Evolutionary conservation across 2,797 vertebrate species (phyloP), one percentile per base, ranked within the genome.

Genomic region (Helostoma temminkii): DNA sequence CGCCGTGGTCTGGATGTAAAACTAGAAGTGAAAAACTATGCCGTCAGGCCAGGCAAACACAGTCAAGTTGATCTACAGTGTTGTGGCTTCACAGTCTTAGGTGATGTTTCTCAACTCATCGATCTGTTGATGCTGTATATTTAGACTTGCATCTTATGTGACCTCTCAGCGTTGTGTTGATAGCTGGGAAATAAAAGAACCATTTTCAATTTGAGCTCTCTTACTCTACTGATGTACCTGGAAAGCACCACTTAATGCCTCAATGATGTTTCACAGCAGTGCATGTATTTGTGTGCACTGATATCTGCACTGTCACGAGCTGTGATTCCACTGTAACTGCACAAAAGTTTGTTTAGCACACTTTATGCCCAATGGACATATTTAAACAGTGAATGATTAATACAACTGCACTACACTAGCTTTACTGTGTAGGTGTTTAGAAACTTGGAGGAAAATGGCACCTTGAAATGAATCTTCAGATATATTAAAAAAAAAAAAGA

Each of bases 81-180:
- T 21, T 18, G 21, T 62, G 37, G 24, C 42, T 32, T 37, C 19
- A 5, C 28, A 3, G 39, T 8, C 19, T 25, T 26, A 21, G 10
- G 3, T 21, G 25, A 24, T 28, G 60, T 28, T 25, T 46, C 61
- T 18, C 24, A 39, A 21, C 34, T 11, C 1, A 82, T 86, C 24
- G 53, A 84, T 78, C 28, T 16, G 22, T 47, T 3, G n/a, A 41
- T 16, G 53, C 67, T 66, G 26, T 71, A 80, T 64, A 60, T 64
- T 66, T 2, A 63, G 52, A 54, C 49, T 2, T 14, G 18, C 18
- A 8, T 59, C 56, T 73, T 41, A 55, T 58, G 67, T 53, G 74
- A 61, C 60, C 66, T 64, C 75, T 58, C 59, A 30, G 69, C 15
- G 28, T 21, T 61, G 21, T 15, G 65, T 66, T 49, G 12, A 59